A percentile compares a stretch with the other conserved stretches of the same genome.
phyloP scores from a whole-genome alignment of 2,113 vertebrate species.

The Oncorhynchus keta region DNA sequence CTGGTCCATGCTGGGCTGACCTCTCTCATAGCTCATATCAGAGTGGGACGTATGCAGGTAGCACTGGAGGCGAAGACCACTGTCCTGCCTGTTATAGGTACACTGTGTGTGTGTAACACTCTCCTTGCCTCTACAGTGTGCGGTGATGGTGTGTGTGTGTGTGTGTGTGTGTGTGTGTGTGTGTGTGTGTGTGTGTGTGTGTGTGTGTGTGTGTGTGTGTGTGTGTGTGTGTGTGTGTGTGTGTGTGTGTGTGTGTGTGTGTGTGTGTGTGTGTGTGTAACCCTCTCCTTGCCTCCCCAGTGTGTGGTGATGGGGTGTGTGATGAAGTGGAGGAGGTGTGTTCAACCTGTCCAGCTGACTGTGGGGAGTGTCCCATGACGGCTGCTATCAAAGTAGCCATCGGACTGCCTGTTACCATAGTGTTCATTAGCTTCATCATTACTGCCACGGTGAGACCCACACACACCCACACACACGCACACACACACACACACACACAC shows the following conservation, averaged over 20 bases:
- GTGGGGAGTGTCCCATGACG: slow-evolving; percentile 77
- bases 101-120: background rate
- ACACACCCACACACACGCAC: background rate
- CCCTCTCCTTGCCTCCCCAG: slow-evolving; percentile 46
- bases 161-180: background rate
- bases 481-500: background rate
- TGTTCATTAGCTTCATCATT: slow-evolving; percentile 72
- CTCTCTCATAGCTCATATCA: slow-evolving; percentile 81
- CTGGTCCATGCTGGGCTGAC: slow-evolving; percentile 76
- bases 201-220: background rate
- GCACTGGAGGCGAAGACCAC: slow-evolving; percentile 82
- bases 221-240: no score
- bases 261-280: background rate
- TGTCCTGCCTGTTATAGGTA: slow-evolving; percentile 78
- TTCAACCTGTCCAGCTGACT: slow-evolving; percentile 77
- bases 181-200: slow-evolving; percentile 59
- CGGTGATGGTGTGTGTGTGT: no score
- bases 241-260: no score
- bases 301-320: slow-evolving; percentile 78
- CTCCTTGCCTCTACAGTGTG: no score
- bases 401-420: slow-evolving; percentile 73
- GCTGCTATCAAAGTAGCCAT: slow-evolving; percentile 64
- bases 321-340: slow-evolving; percentile 79
- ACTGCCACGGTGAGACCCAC: slow-evolving; percentile 66
- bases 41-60: slow-evolving; percentile 80